Evolutionary conservation across 2,888 invertebrate genomes (phyloP), one percentile per base, ranked within the genome.

Genomic region (Thyatira batis): DNA sequence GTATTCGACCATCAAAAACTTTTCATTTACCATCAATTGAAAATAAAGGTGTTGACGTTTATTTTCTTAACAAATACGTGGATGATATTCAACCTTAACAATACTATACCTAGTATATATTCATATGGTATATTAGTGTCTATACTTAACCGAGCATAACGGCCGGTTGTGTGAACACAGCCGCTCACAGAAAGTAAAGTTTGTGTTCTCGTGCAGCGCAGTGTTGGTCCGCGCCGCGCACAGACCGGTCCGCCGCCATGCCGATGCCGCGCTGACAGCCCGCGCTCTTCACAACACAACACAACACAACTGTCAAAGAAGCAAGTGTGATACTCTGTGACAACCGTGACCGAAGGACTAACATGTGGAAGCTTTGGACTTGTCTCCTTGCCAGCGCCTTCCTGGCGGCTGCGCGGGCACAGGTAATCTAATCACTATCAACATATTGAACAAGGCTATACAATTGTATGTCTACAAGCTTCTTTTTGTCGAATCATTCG

Each of bases 151-250:
- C 30, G 30, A 46, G 46, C 58, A 53, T 57, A 51, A 58, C 49
- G 49, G 46, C n/a, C 54, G 13, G 55, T 69, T 64, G 69, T 88
- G 84, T 90, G 83, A 73, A 82, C 86, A 65, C 83, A 59, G 67
- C 84, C 85, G 73, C 66, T 73, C 71, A 73, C 90, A 73, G 87
- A 91, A 90, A 89, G 88, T 90, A 88, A 89, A 89, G 82, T 87
- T 85, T 78, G 84, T 86, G 70, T 75, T 71, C 64, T 71, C 67
- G 65, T 63, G 71, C 28, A 65, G 71, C 74, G 69, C 90, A 91
- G 91, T 92, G 85, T 83, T 76, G 82, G 81, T 84, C 73, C 76
- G 81, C 74, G 74, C 78, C 83, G 85, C 87, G 84, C 77, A 55
- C 75, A 73, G 82, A 80, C 73, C 84, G 83, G 84, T 80, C 80